Evolutionary conservation across 2,797 vertebrate genomes (phyloP), one percentile per base, ranked within the genome.

Genomic region (Chloroceryle amazona): DNA sequence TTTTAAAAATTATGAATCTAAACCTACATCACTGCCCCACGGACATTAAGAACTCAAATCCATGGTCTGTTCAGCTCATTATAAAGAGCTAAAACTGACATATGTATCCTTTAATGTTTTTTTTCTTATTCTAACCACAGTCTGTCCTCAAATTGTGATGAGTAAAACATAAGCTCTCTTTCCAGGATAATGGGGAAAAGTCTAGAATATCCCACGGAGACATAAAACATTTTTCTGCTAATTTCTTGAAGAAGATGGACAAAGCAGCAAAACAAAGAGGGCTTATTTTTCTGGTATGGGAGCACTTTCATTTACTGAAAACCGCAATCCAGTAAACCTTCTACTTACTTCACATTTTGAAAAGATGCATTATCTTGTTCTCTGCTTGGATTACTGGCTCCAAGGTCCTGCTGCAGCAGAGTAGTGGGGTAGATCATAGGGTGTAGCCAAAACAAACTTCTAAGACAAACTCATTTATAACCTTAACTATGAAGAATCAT

Each of bases 381-480:
- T 85, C 33, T 0, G 22, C n/a, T 96, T 8, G 0, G 33, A 66
- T 92, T 95, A 67, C 66, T 0, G 0, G 60, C 63, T 95, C 67
- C 9, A 1, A 73, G 42, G 78, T 93, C 78, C 78, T 63, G 60
- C 65, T 85, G 83, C 70, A 89, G 23, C 2, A 0, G 25, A 52
- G 23, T 73, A 78, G 47, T 2, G 3, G 83, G 19, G 39, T 66
- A 76, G 62, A 17, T 58, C 0, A 0, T n/a, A 89, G 35, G 25
- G 49, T 87, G 19, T 94, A 83, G 84, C 89, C 94, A 96, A 96
- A 92, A 78, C 72, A 96, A 94, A 93, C 68, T 74, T 91, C 86
- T 67, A 85, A 91, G 84, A 93, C 91, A 88, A 91, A 93, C 57
- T 93, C 67, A 86, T 85, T 93, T 93, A 75, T 91, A 96, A 92